Evolutionary conservation across 2,888 invertebrate species (phyloP), one percentile per base, ranked within the genome.

Genomic region (Embidobia sp.): DNA sequence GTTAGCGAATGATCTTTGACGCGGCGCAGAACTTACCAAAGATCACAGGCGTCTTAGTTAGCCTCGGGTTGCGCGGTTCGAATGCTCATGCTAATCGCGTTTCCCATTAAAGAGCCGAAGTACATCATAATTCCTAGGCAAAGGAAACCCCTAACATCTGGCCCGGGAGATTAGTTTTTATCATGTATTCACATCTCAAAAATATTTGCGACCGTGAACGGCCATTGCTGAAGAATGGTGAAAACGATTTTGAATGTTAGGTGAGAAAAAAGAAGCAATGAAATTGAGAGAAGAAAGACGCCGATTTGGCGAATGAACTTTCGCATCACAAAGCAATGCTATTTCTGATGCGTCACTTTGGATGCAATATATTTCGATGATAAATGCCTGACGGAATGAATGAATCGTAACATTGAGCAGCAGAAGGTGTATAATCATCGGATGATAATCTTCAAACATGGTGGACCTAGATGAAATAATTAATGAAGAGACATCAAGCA

Each of bases 21-120:
- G 76, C 16, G 44, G 19, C 1, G 18, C 46, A 55, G 72, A 63
- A 72, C 63, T 72, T 72, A 44, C 64, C 49, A 73, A 57, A 73
- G 57, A 73, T 57, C 73, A 73, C 57, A 73, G 73, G 57, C 64
- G 57, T 64, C 55, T 73, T 49, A 55, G 73, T 64, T 53, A 49
- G 42, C 53, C 19, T 57, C 22, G 59, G 49, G 63, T 61, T 69
- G 67, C 72, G 55, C 61, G 76, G 49, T 70, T 51, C 70, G 51
- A 64, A 76, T 44, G 44, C 46, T 67, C 16, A 22, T 64, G 51
- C 63, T 76, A 76, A 76, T 70, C 64, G 53, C 51, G 63, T 70
- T 76, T 70, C 57, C 69, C 61, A 64, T 76, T 76, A 63, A 69
- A 10, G 18, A 31, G 8, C 13, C 48, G 15, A 33, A 35, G 37